Base-by-base conservation (phyloP, 2,113 vertebrate species). In the Macaca mulatta region DNA sequence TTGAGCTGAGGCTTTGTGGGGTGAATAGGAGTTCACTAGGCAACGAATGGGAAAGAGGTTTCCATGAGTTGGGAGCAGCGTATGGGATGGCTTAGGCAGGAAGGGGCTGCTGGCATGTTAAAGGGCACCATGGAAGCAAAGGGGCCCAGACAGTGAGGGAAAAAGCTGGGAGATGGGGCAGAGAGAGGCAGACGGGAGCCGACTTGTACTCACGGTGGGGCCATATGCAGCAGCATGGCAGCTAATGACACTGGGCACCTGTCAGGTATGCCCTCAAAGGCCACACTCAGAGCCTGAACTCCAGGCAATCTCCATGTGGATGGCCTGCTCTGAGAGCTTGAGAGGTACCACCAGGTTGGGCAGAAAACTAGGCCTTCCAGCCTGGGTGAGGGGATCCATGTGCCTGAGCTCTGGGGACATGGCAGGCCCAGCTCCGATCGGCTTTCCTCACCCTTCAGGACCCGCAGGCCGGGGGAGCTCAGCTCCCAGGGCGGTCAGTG, bases 301-400 rank as follows among this genome's bases (percentile, higher is more conserved):
- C 45, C 59, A 17, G n/a, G 45, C 3, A 45, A 30, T 1, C 40
- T 5, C 27, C 38, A 38, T 32, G 35, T 27, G 9, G 8, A 32
- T 4, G 2, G 0, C 0, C 18, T 10, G 7, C 43, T 22, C 16
- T 27, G 12, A 0, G 22, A 35, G 30, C 8, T 32, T 45, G 69
- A 45, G 23, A 25, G 7, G 27, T 12, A 17, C 35, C 9, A 12
- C 13, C 20, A 5, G 74, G 38, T 6, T 3, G 4, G 40, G 12
- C 1, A 16, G 32, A 32, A 18, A 32, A 1, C 9, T 0, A 32
- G 55, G 38, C 20, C 10, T 6, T n/a, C 13, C 48, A 10, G 78
- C 14, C 70, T n/a, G 18, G 35, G 20, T 22, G 17, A 52, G 0
- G 18, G 12, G 67, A 5, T n/a, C 90, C 3, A 30, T 0, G 45